These are phyloP conservation scores for Rallus limicola DNA, from an alignment of 2,113 vertebrate genomes.

Conservation along the genomic window DNA sequence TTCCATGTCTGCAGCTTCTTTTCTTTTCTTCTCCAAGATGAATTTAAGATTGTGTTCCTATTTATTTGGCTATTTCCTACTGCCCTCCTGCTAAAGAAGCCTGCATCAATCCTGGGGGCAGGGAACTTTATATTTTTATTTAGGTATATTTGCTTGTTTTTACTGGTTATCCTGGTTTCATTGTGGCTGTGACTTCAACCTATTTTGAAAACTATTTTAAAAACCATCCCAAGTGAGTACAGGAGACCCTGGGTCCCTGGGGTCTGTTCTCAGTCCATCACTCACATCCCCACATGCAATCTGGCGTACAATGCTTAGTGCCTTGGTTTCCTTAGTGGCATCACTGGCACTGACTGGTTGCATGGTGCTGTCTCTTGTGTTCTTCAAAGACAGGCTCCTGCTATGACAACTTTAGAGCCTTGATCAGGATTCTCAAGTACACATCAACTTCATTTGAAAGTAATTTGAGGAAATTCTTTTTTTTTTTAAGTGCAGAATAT, in stretches of 20 bases:
- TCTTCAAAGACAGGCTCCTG: not conserved
- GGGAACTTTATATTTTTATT: not conserved
- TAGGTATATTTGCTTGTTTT: not conserved
- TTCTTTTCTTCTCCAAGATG: not conserved
- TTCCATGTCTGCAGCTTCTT: not conserved
- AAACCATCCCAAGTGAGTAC: not conserved
- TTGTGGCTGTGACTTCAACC: not conserved
- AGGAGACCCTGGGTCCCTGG: not conserved
- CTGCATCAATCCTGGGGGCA: fast-evolving
- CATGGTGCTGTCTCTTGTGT: not conserved
- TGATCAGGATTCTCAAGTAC: not conserved
- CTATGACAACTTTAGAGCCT: not conserved
- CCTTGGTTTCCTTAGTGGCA: not conserved
- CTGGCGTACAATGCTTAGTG: not conserved
- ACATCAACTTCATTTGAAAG: not conserved
- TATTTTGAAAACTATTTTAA: not conserved
- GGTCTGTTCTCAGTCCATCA: not conserved
- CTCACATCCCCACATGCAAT: fast-evolving
- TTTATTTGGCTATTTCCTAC: not conserved
- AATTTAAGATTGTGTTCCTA: slow-evolving; percentile 5
- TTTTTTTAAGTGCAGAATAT: not conserved
- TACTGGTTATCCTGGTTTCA: not conserved
- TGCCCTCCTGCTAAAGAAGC: not conserved
- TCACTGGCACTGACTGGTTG: not conserved
- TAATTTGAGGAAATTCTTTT: not conserved